phyloP scores from a whole-genome alignment of 2,113 vertebrate species.

The Cynocephalus volans region DNA sequence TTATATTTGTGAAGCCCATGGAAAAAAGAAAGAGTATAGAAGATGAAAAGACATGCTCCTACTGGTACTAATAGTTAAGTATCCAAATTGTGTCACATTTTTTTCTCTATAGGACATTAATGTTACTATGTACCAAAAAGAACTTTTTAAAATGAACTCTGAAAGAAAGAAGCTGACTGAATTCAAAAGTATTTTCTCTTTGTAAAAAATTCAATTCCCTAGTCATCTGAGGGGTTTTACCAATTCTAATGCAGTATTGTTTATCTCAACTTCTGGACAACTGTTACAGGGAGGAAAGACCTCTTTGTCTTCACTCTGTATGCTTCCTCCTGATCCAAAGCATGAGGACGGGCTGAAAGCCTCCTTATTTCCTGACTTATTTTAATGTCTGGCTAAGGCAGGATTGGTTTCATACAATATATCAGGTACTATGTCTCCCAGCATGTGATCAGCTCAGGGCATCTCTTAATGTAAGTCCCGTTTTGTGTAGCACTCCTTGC shows the following conservation, averaged over 20 bases:
- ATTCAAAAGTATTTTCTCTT: conserved; percentile 76
- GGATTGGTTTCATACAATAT: not conserved
- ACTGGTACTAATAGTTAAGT: conserved; percentile 78
- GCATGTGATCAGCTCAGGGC: not conserved
- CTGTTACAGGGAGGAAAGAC: not conserved
- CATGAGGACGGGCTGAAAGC: not conserved
- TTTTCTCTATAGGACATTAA: conserved; percentile 81
- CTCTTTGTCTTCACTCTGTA: not conserved
- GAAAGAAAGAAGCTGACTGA: conserved; percentile 60
- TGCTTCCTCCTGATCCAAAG: not conserved
- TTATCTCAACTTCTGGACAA: not conserved
- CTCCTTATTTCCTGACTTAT: not conserved
- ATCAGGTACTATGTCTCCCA: not conserved
- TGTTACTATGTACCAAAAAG: conserved; percentile 77
- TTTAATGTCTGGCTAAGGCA: not conserved
- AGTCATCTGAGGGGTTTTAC: not conserved
- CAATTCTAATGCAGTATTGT: not conserved
- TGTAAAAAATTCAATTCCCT: not conserved
- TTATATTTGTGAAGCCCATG: conserved; percentile 86
- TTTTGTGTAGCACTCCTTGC: not conserved
- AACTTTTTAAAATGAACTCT: conserved; percentile 70
- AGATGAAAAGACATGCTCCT: conserved; percentile 81
- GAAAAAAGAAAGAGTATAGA: conserved; percentile 72
- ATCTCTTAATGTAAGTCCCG: not conserved
- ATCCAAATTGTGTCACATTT: conserved; percentile 82